These are phyloP conservation scores for Notechis scutatus DNA, from an alignment of 2,113 vertebrate species.

Conservation along the genomic window DNA sequence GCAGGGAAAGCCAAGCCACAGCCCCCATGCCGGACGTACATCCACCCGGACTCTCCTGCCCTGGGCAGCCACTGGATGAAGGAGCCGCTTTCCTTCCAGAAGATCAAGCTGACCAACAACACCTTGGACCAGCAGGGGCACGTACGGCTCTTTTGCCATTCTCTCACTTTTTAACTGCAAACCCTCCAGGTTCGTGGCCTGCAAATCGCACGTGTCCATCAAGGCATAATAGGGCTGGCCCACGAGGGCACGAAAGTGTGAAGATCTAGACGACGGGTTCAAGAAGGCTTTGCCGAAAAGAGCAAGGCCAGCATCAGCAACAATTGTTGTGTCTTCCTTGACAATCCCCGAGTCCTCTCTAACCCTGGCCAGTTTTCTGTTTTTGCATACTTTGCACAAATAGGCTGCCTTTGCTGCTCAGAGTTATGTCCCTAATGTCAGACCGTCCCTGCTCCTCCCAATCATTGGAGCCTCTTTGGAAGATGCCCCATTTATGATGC, in stretches of 20 bases:
- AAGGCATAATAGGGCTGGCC: neutral
- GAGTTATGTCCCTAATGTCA: neutral
- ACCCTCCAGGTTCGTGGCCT: neutral
- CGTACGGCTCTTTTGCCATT: constrained; percentile 57
- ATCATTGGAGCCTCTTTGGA: neutral
- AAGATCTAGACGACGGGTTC: neutral
- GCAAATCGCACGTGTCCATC: neutral
- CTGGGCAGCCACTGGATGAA: constrained; percentile 93
- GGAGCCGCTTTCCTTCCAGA: constrained; percentile 84
- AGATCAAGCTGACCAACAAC: constrained; percentile 92
- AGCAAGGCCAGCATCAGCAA: neutral
- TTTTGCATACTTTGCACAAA: neutral
- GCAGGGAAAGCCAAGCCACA: constrained; percentile 90
- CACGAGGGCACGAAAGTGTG: neutral
- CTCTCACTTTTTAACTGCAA: neutral
- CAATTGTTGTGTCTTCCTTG: neutral
- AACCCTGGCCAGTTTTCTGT: neutral
- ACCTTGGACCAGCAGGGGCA: constrained; percentile 88
- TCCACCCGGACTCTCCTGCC: constrained; percentile 89
- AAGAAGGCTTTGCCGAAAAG: neutral
- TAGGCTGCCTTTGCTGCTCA: neutral
- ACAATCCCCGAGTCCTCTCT: neutral
- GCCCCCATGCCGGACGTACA: constrained; percentile 84
- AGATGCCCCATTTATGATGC: neutral
- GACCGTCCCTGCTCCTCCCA: neutral